Evolutionary conservation across 2,113 vertebrate genomes (phyloP).

Genomic region (Chionis minor): DNA sequence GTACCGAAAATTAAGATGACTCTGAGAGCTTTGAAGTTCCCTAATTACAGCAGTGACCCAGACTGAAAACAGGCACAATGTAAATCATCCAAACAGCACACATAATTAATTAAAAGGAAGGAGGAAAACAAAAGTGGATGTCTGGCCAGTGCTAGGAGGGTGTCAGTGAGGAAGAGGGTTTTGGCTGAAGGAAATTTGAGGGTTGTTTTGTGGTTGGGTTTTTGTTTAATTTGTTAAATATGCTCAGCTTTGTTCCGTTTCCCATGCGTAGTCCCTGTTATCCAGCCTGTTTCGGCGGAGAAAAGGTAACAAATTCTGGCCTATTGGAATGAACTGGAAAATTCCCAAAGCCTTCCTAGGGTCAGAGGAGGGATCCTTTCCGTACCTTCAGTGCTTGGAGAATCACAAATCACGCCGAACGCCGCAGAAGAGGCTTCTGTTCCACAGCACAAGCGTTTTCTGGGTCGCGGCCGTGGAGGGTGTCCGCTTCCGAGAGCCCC

Average conservation of each 20-base stretch:
- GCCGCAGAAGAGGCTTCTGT: not conserved
- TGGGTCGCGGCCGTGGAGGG: no score
- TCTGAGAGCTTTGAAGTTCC: not conserved
- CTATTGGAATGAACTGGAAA: not conserved
- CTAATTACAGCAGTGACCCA: not conserved
- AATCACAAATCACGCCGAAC: rapidly evolving
- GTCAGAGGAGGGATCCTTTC: not conserved
- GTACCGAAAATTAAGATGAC: not conserved
- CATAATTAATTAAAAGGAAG: not conserved
- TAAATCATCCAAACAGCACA: not conserved
- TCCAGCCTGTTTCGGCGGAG: not conserved
- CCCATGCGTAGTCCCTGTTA: rapidly evolving
- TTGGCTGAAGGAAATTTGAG: not conserved
- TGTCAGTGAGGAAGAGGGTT: not conserved
- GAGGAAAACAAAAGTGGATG: not conserved
- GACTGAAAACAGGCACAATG: not conserved
- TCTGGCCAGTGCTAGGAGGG: not conserved
- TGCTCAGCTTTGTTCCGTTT: not conserved
- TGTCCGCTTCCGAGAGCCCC: not conserved
- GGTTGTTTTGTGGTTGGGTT: rapidly evolving
- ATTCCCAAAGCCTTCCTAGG: not conserved
- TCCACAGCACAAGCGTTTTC: not conserved
- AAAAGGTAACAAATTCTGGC: not conserved
- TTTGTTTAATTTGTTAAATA: not conserved
- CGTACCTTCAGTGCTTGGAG: not conserved